Conservation (phyloP, 2,113 vertebrate species). For the Pungitius pungitius region DNA sequence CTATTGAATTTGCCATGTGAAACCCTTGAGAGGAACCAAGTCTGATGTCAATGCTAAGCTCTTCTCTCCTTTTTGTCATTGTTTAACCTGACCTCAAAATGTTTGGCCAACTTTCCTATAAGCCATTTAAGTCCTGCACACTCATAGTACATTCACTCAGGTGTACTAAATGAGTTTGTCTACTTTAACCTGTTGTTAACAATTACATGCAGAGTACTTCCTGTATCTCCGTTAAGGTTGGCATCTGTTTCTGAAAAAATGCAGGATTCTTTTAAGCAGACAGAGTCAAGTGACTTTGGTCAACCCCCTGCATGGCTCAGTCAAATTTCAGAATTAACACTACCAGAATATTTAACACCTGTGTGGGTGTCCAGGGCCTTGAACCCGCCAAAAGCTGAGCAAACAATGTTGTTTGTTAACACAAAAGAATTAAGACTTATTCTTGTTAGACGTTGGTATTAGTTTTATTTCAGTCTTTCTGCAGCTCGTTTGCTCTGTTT, state of each 20-base stretch:
- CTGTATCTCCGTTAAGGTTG: slow-evolving; percentile 1
- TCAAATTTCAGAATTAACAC: slow-evolving; percentile 1
- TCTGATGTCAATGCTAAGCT: slow-evolving; percentile 60
- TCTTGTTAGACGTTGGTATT: neutral
- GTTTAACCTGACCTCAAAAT: slow-evolving; percentile 63
- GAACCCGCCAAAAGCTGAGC: neutral
- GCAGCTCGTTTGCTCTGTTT: neutral
- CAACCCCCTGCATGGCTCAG: neutral
- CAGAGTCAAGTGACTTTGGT: neutral
- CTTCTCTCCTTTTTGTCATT: slow-evolving; percentile 63
- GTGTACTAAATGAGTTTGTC: slow-evolving; percentile 18
- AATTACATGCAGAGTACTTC: neutral
- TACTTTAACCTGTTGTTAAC: slow-evolving; percentile 24
- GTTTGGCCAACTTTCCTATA: slow-evolving; percentile 65
- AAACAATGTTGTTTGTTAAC: neutral
- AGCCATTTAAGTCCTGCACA: slow-evolving; percentile 45
- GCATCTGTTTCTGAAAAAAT: neutral
- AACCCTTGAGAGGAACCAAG: slow-evolving; percentile 71
- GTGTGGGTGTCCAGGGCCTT: neutral
- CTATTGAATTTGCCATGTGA: slow-evolving; percentile 76
- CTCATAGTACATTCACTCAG: slow-evolving; percentile 24
- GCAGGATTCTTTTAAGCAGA: neutral
- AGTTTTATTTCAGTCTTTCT: neutral
- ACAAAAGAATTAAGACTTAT: neutral
- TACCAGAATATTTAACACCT: slow-evolving; percentile 26